phyloP scores from a whole-genome alignment of 2,888 invertebrate species.

The Eugnorisma glareosa region DNA sequence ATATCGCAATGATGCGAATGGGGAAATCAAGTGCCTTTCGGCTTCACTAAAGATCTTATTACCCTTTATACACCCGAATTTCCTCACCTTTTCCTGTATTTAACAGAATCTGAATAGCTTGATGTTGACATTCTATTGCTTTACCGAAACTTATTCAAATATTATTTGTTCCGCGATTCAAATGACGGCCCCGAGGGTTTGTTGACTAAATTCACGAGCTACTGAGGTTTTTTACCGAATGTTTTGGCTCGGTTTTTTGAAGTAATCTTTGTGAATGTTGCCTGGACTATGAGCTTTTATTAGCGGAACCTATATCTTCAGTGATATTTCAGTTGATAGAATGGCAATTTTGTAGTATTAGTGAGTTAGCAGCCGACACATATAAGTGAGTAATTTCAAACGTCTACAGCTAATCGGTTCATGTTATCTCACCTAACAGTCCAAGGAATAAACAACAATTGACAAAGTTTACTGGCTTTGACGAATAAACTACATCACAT shows the following conservation, averaged over 20 bases:
- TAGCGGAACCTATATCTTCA: conserved; percentile 4
- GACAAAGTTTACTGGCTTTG: too few relatives aligned
- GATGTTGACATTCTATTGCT: conserved; percentile 43
- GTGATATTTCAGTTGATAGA: conserved; percentile 12
- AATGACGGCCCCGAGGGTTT: conserved; percentile 43
- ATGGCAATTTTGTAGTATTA: too few relatives aligned
- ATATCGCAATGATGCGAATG: too few relatives aligned
- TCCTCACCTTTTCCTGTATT: conserved; percentile 25
- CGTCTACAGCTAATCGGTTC: too few relatives aligned
- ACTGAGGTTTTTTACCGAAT: conserved; percentile 18
- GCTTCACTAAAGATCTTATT: too few relatives aligned
- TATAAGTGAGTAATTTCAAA: too few relatives aligned
- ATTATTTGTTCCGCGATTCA: conserved; percentile 55
- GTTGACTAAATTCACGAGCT: conserved; percentile 41
- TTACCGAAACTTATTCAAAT: conserved; percentile 51
- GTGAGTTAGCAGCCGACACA: too few relatives aligned
- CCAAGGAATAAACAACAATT: too few relatives aligned
- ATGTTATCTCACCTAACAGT: too few relatives aligned
- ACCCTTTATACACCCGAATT: background rate
- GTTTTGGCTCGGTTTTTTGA: conserved; percentile 29
- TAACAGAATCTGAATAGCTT: conserved; percentile 36
- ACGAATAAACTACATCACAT: too few relatives aligned
- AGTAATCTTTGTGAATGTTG: conserved; percentile 13
- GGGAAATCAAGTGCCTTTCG: too few relatives aligned
- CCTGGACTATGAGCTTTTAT: conserved; percentile 20